Evolutionary conservation across 1,140 invertebrate species (phyloP).

Genomic region (Orussus abietinus): DNA sequence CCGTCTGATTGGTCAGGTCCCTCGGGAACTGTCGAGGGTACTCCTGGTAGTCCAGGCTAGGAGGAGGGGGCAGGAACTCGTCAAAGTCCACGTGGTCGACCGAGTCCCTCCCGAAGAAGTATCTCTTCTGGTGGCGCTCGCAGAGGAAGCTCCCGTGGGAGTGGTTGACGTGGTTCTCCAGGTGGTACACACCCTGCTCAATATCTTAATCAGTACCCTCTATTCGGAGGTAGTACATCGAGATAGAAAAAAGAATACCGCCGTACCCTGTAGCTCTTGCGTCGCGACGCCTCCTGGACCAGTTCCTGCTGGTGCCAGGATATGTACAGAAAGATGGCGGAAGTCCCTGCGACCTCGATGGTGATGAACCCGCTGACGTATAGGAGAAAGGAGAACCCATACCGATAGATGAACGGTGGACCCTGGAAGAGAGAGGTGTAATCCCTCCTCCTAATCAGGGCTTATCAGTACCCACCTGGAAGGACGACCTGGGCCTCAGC

Average conservation of each 20-base stretch:
- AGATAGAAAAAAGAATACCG: conserved; percentile 10
- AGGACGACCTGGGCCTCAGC: conserved; percentile 68
- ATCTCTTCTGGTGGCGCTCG: conserved; percentile 48
- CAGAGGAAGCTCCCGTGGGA: conserved; percentile 40
- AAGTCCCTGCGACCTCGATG: conserved; percentile 78
- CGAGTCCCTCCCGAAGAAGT: conserved; percentile 44
- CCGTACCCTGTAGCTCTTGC: conserved; percentile 47
- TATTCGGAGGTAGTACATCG: background rate
- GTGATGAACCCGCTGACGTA: conserved; percentile 80
- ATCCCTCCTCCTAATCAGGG: too few relatives aligned
- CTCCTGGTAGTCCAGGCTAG: conserved; percentile 42
- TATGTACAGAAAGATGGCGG: conserved; percentile 83
- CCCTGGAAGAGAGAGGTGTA: conserved; percentile 62
- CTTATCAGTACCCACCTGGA: conserved; percentile 45
- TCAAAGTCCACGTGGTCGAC: conserved; percentile 43
- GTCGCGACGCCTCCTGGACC: conserved; percentile 44
- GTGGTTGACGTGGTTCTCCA: conserved; percentile 41
- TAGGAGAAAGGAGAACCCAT: conserved; percentile 82
- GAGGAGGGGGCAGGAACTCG: conserved; percentile 42
- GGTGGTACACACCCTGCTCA: conserved; percentile 39
- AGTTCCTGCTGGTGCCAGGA: conserved; percentile 64
- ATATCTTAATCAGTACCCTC: too few relatives aligned
- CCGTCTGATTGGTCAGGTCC: conserved; percentile 54
- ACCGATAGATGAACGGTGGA: conserved; percentile 78
- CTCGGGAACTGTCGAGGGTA: conserved; percentile 47